A percentile compares a stretch with the other conserved stretches of the same genome.
These are phyloP conservation scores for Magallana nippona DNA, from an alignment of 2,888 invertebrate species.

Conservation along the genomic window DNA sequence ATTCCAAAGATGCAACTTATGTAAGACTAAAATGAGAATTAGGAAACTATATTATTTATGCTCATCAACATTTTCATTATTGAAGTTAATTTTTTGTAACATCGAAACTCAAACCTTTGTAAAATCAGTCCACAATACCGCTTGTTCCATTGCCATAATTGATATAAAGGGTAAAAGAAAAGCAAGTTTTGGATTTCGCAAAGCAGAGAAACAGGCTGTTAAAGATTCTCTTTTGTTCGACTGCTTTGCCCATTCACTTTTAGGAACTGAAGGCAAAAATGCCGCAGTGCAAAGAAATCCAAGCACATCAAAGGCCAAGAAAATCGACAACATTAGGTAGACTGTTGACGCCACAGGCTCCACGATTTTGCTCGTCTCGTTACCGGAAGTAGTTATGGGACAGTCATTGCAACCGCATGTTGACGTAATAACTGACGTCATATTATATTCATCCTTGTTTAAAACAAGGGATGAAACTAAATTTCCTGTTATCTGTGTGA, in stretches of 20 bases:
- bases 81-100: too few relatives aligned
- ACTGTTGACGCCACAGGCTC: constrained; percentile 64
- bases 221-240: constrained; percentile 54
- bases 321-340: constrained; percentile 70
- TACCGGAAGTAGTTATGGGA: constrained; percentile 43
- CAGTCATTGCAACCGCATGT: constrained; percentile 69
- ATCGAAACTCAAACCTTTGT: constrained; percentile 70
- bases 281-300: constrained; percentile 66
- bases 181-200: constrained; percentile 63
- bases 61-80: too few relatives aligned
- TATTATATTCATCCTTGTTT: constrained; percentile 60
- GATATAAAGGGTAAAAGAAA: constrained; percentile 74
- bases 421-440: constrained; percentile 29
- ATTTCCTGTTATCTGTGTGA: constrained; percentile 75
- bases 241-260: constrained; percentile 50
- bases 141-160: constrained; percentile 75
- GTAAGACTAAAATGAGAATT: constrained; percentile 62
- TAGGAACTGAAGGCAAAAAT: constrained; percentile 64
- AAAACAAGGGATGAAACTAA: constrained; percentile 73
- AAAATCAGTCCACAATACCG: constrained; percentile 73
- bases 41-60: not conserved
- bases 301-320: constrained; percentile 66
- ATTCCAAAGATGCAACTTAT: constrained; percentile 71
- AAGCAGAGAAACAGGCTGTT: constrained; percentile 60
- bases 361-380: constrained; percentile 50